Conservation (phyloP, 2,888 invertebrate genomes). For the Zaprionus bogoriensis region DNA sequence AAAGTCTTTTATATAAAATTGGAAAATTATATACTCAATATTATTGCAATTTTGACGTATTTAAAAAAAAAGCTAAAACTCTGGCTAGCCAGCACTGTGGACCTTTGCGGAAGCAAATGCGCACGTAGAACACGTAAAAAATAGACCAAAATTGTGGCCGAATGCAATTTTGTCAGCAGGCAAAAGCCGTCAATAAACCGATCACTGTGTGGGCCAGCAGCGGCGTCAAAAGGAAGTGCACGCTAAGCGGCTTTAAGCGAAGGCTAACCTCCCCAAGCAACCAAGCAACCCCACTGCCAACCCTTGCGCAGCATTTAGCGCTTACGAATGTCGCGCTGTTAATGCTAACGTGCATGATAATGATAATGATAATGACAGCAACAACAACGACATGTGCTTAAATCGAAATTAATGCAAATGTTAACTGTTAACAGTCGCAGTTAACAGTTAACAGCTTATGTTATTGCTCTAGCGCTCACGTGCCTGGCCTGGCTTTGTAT, state of each 20-base stretch:
- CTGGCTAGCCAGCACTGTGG: conserved; percentile 28
- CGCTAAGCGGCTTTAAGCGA: conserved; percentile 60
- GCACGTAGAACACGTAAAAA: not conserved
- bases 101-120: conserved; percentile 46
- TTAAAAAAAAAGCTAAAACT: not conserved
- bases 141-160: too few species aligned
- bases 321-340: conserved; percentile 17
- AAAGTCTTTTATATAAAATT: too few species aligned
- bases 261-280: conserved; percentile 13
- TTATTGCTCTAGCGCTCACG: too few species aligned
- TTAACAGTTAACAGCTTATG: not conserved
- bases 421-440: conserved; percentile 6
- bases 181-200: conserved; percentile 42
- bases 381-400: not conserved
- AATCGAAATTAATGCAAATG: too few species aligned
- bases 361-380: conserved; percentile 12
- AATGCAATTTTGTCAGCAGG: too few species aligned
- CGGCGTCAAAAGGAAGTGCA: conserved; percentile 27
- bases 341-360: conserved; percentile 10
- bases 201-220: conserved; percentile 25
- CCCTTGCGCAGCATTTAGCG: conserved; percentile 4
- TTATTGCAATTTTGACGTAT: too few species aligned
- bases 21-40: too few species aligned
- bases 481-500: conserved; percentile 3
- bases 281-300: not conserved